Evolutionary conservation across 2,113 vertebrate species (phyloP).

Genomic region (Eublepharis macularius): DNA sequence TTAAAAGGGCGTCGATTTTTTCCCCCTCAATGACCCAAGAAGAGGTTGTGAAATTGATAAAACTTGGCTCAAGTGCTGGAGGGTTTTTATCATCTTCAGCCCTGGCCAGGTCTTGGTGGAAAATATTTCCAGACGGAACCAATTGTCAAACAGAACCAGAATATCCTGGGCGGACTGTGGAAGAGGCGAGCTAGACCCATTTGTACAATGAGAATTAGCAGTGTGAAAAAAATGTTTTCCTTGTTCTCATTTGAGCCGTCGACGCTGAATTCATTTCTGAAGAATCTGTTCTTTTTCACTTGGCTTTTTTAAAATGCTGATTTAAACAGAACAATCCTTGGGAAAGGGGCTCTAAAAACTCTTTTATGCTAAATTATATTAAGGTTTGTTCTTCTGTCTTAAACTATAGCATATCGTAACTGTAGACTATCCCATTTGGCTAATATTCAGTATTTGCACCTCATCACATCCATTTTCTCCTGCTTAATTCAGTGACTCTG

Average conservation of each 20-base stretch:
- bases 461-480: not conserved
- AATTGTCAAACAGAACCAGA: not conserved
- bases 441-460: not conserved
- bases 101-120: rapidly evolving
- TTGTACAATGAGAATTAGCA: not conserved
- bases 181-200: not conserved
- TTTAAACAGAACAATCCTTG: not conserved
- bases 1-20: not conserved
- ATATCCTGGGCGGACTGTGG: not conserved
- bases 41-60: not conserved
- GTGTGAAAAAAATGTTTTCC: not conserved
- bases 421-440: too few species aligned
- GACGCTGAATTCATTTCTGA: not conserved
- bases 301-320: too few species aligned
- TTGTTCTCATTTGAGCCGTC: not conserved
- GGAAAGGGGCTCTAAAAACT: not conserved
- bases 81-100: not conserved
- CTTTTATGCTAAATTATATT: not conserved
- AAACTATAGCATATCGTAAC: not conserved
- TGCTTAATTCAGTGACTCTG: not conserved
- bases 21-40: not conserved
- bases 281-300: not conserved
- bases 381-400: not conserved
- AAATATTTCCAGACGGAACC: not conserved
- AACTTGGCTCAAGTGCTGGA: not conserved